Conservation (phyloP, 1,140 invertebrate species). For the Monomorium pharaonis region DNA sequence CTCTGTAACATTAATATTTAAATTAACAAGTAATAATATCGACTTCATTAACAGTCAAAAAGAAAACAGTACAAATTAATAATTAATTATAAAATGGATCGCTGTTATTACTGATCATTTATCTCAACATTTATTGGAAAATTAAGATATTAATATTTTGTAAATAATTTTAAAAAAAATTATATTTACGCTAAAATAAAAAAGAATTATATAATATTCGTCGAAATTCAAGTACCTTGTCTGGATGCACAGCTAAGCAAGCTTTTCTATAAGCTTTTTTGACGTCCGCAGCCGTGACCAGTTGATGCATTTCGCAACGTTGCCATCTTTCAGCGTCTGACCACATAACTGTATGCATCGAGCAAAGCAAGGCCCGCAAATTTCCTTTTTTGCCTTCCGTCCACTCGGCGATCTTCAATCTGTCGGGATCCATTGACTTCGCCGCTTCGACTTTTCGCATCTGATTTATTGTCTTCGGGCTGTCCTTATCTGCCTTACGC, state of each 20-base stretch:
- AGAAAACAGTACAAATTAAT: not conserved
- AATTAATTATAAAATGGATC: not conserved
- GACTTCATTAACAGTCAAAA: not conserved
- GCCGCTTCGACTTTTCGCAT: constrained; percentile 95
- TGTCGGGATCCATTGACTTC: constrained; percentile 96
- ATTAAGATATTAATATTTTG: not conserved
- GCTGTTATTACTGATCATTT: not conserved
- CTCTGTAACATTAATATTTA: not conserved
- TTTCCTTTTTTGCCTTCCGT: constrained; percentile 98
- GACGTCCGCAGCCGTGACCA: constrained; percentile 95
- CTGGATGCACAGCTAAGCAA: constrained; percentile 98
- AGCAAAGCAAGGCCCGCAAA: constrained; percentile 97
- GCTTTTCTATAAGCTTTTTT: constrained; percentile 98
- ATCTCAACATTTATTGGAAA: not conserved
- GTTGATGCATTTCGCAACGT: constrained; percentile 96
- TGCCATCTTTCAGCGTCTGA: constrained; percentile 95
- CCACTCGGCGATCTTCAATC: constrained; percentile 93
- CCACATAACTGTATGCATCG: constrained; percentile 97
- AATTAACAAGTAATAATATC: not conserved
- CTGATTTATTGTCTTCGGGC: constrained; percentile 95
- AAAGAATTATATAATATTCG: not conserved
- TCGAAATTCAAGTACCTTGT: constrained; percentile 91
- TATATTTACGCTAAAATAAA: not conserved
- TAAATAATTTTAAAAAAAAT: constrained; percentile 43
- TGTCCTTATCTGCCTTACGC: constrained; percentile 89